Conservation (phyloP, 2,888 invertebrate genomes). For the Galeopsomyia nigrocyanea region DNA sequence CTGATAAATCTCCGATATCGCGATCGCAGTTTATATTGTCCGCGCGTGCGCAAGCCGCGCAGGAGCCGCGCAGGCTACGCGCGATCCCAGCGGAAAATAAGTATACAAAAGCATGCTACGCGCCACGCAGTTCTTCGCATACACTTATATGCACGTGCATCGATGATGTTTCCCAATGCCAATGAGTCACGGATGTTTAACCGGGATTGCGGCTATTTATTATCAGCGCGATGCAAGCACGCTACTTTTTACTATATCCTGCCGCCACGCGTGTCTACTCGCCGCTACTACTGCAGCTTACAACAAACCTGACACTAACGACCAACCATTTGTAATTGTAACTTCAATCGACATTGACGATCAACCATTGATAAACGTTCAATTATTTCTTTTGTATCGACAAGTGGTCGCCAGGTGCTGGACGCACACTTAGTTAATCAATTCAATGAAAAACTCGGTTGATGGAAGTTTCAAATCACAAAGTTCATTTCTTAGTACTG, state of each 20-base stretch:
- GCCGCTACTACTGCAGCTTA: not conserved
- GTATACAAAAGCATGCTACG: not conserved
- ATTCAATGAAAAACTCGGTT: too few species aligned
- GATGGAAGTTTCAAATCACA: too few species aligned
- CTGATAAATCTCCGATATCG: too few species aligned
- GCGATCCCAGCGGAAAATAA: not conserved
- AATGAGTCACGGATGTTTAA: conserved; percentile 51
- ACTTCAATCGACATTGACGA: too few species aligned
- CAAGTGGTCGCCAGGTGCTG: too few species aligned
- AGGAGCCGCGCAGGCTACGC: not conserved
- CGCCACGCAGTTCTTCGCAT: not conserved
- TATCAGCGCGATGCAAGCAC: conserved; percentile 17
- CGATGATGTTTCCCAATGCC: conserved; percentile 45
- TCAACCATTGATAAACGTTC: too few species aligned
- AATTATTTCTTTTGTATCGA: too few species aligned
- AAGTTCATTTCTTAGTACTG: too few species aligned
- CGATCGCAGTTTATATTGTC: too few species aligned
- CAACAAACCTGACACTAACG: conserved; percentile 7
- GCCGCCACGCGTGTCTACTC: not conserved
- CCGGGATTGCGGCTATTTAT: conserved; percentile 51
- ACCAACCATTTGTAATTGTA: conserved; percentile 5
- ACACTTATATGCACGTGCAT: conserved; percentile 8
- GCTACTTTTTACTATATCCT: conserved; percentile 15
- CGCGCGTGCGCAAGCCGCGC: too few species aligned
- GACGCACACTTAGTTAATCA: too few species aligned